Percentiles rank a stretch among this genome's conserved stretches.
phyloP scores from a whole-genome alignment of 2,888 invertebrate species.

The Pollenia amentaria region DNA sequence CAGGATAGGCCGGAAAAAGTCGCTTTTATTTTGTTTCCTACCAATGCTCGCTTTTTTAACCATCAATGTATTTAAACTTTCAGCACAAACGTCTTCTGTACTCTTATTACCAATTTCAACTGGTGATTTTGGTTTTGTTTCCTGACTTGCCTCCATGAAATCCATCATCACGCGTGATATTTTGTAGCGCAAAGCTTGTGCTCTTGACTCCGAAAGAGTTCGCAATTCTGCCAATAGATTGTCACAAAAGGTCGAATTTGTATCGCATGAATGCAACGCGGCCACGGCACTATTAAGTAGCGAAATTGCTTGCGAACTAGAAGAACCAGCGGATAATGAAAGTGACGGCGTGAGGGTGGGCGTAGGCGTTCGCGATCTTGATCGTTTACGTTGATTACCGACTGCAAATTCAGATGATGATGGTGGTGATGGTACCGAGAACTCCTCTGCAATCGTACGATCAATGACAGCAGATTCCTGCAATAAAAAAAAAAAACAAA shows the following conservation, averaged over 20 bases:
- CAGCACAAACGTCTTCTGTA: too few relatives aligned
- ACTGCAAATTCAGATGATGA: too few relatives aligned
- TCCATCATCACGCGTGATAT: conserved; percentile 39
- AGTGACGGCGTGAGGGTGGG: background rate
- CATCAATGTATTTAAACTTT: too few relatives aligned
- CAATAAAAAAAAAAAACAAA: too few relatives aligned
- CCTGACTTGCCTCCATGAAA: conserved; percentile 6
- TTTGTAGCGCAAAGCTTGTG: conserved; percentile 8
- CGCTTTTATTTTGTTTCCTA: background rate
- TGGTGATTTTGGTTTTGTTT: background rate
- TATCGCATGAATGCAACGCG: background rate
- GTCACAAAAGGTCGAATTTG: conserved; percentile 24
- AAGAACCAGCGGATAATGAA: background rate
- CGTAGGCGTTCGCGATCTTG: background rate
- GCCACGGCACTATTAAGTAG: background rate
- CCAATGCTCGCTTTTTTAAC: too few relatives aligned
- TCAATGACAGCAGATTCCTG: too few relatives aligned
- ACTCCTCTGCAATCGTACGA: too few relatives aligned
- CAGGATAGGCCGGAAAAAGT: background rate
- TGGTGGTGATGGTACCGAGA: too few relatives aligned
- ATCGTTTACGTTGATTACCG: background rate
- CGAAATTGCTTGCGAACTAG: background rate
- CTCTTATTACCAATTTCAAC: too few relatives aligned
- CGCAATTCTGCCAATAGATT: conserved; percentile 21
- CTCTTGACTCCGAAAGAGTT: conserved; percentile 15